Percentiles rank a stretch among this genome's conserved stretches.
These are phyloP conservation scores for Penaeus vannamei DNA, from an alignment of 1,140 invertebrate species.

Conservation along the genomic window DNA sequence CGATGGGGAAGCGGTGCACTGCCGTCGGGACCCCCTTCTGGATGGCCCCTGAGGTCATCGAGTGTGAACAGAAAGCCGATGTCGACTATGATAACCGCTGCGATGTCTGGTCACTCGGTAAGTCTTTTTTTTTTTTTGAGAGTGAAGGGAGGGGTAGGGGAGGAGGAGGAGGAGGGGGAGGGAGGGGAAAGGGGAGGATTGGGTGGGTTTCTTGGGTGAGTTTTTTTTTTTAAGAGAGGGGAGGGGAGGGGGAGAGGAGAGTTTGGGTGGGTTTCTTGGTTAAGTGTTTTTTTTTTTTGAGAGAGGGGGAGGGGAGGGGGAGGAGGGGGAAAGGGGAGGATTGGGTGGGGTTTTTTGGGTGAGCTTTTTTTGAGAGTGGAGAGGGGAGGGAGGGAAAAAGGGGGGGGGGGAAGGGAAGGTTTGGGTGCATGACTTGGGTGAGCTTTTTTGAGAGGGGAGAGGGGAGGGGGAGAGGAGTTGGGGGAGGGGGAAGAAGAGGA, in stretches of 20 bases:
- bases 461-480: background rate
- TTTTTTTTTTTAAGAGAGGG: no score
- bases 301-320: no score
- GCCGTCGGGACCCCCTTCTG: conserved; percentile 91
- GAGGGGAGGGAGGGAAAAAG: background rate
- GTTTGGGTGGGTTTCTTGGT: no score
- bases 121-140: conserved; percentile 8
- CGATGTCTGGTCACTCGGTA: conserved; percentile 92
- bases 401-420: background rate
- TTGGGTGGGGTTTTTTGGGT: no score
- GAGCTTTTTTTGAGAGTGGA: background rate
- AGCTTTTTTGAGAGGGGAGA: no score
- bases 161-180: no score
- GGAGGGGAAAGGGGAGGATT: background rate
- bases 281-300: no score
- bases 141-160: no score
- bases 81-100: conserved; percentile 81
- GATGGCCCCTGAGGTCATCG: conserved; percentile 91
- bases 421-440: background rate
- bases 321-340: background rate
- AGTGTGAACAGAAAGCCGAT: conserved; percentile 74
- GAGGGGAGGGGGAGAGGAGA: background rate
- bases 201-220: background rate
- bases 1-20: conserved; percentile 79
- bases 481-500: background rate